Base-by-base conservation (phyloP, 2,113 vertebrate species). In the Neogobius melanostomus region DNA sequence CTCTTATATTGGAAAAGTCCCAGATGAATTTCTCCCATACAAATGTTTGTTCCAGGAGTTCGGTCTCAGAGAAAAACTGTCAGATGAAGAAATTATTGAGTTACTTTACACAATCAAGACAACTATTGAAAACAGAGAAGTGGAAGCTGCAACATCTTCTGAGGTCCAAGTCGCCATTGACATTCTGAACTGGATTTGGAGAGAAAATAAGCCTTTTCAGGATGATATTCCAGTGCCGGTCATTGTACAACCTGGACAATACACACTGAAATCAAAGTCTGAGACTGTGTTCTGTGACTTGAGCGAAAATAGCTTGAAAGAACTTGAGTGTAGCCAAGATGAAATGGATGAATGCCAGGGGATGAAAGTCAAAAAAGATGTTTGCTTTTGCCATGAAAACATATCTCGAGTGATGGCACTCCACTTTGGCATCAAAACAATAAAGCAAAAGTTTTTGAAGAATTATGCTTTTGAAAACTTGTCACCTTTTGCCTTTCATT, bases 161-260 rank as follows among this genome's bases (percentile, higher is more conserved):
- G 93, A 95, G 75, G 65, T 95, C 46, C 88, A 90, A 79, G 82
- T 93, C 43, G 85, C 87, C 28, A 60, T 93, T 61, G 85, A 92
- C 66, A 91, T 93, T 71, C 90, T 96, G 7, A 92, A 94, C 69
- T 95, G 95, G 94, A 87, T 95, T 65, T 82, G 91, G 72, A 92
- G 80, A 78, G 81, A 87, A 71, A 84, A 82, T 60, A 90, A 84
- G 54, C 45, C 0, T 0, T 49, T 89, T 68, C 28, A 57, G n/a
- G 76, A 72, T 44, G 82, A 87, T 67, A 84, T 87, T 45, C 92
- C 88, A 11, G 86, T 95, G 57, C 94, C 94, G 44, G 93, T 95
- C 28, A 74, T 78, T 42, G 50, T 59, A 72, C 74, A 85, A 6
- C 75, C 72, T 62, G 77, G 77, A 12, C 84, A 69, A 9, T 93